Evolutionary conservation across 1,140 invertebrate genomes (phyloP), one percentile per base, ranked within the genome.

Genomic region (Drosophila albomicans): DNA sequence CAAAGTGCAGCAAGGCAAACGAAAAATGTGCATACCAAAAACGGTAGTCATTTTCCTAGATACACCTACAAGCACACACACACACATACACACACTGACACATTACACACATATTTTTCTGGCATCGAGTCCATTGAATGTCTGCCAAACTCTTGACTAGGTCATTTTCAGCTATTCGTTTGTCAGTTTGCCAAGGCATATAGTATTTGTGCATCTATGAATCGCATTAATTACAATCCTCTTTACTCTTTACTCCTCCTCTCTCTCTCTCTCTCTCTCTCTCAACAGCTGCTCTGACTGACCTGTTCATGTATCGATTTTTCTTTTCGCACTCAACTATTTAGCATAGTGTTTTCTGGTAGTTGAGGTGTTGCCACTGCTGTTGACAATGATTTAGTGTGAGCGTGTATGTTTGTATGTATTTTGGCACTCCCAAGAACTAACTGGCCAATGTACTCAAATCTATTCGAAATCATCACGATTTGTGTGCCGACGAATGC

Each of bases 1-100:
- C 84, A 89, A 89, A 89, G 85, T 89, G 81, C 81, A 90, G 75
- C 48, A 89, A 76, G 76, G 78, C 78, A 84, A 81, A 89, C 67
- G 72, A 87, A 78, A 76, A 78, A 69, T 62, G 58, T 58, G 84
- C 64, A 81, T 80, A 71, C 57, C 68, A 65, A 77, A 25, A 84
- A 84, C 61, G 64, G 65, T 64, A 16, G 63, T 59, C 71, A 66
- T 62, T 43, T 71, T 66, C 57, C 49, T 16, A 57, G 43, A 51
- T 43, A 71, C 43, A 54, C 28, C 35, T 48, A 25, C 3, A 63
- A 48, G 25, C 35, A 43, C 16, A 28, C 7, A 43, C 25, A 48
- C 11, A 51, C 59, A 25, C 32, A 20, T 10, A 32, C 8, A 56
- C 4, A 58, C 7, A 43, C n/a, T 32, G 10, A 51, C 59, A 38